A percentile compares a stretch with the other conserved stretches of the same genome.
Evolutionary conservation across 2,797 vertebrate genomes (phyloP).

Genomic region (Tapera naevia): DNA sequence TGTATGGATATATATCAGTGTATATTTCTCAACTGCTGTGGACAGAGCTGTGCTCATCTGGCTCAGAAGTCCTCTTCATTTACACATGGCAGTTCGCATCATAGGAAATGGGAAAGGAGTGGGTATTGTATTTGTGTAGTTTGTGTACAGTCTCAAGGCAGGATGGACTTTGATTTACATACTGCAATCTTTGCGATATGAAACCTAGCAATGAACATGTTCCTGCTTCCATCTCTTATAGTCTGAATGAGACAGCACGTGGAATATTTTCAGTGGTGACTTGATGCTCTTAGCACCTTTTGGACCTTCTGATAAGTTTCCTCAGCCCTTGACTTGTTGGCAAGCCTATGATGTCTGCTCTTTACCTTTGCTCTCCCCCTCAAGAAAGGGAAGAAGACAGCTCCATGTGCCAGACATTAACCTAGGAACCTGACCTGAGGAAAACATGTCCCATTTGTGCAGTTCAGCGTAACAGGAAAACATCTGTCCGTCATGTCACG

Average conservation of each 20-base stretch:
- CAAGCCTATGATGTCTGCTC: background rate
- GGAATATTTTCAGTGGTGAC: background rate
- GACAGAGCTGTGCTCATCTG: background rate
- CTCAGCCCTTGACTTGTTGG: background rate
- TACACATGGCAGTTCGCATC: accelerated
- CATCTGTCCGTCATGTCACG: background rate
- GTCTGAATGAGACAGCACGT: background rate
- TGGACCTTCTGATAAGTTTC: background rate
- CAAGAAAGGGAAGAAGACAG: background rate
- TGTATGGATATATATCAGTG: background rate
- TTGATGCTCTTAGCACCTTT: background rate
- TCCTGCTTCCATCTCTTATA: background rate
- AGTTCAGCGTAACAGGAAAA: constrained; percentile 14
- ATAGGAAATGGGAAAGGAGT: background rate
- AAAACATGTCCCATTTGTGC: constrained; percentile 33
- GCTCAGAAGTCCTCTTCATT: background rate
- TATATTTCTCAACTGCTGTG: background rate
- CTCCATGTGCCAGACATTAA: constrained; percentile 25
- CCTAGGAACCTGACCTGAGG: background rate
- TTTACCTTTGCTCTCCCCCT: background rate
- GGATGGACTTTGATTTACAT: background rate
- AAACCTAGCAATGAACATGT: background rate
- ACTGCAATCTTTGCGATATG: background rate
- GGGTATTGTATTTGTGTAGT: background rate
- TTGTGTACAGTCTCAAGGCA: background rate